Percentiles rank a stretch among this genome's conserved stretches.
phyloP scores from a whole-genome alignment of 2,113 vertebrate species.

The Phocoena sinus region DNA sequence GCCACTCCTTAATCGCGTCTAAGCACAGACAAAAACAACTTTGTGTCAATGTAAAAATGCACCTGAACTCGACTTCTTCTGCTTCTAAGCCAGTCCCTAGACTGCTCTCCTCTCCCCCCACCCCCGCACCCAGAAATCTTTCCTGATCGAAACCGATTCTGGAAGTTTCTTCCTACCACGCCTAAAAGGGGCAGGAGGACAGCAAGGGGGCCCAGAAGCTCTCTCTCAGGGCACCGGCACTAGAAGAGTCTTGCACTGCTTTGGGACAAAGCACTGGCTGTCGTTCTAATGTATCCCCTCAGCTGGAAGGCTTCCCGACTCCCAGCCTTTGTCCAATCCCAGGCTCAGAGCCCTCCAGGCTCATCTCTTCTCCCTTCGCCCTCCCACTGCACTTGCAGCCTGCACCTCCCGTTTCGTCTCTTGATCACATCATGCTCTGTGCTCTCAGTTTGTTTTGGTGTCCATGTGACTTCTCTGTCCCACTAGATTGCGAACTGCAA shows the following conservation, averaged over 20 bases:
- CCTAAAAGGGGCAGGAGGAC: not conserved
- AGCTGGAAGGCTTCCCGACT: not conserved
- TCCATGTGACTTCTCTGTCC: not conserved
- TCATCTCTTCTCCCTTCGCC: not conserved
- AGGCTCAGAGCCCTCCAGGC: not conserved
- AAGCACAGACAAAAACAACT: not conserved
- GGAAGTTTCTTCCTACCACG: not conserved
- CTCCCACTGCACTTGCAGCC: not conserved
- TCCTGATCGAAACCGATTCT: not conserved
- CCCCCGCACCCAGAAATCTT: not conserved
- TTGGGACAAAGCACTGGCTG: not conserved
- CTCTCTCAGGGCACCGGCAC: not conserved
- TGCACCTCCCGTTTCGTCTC: not conserved
- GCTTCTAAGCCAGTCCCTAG: not conserved
- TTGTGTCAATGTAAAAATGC: not conserved
- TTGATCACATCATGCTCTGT: not conserved
- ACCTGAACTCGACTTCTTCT: not conserved
- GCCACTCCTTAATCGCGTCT: not conserved
- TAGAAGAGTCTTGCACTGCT: not conserved
- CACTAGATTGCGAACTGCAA: not conserved
- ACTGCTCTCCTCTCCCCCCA: not conserved
- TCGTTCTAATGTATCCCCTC: not conserved
- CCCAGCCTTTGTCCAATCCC: not conserved
- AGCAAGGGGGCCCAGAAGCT: not conserved
- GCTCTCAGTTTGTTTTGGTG: not conserved